Percentiles rank a stretch among this genome's conserved stretches.
Evolutionary conservation across 2,113 vertebrate species (phyloP).

Genomic region (Ia io): DNA sequence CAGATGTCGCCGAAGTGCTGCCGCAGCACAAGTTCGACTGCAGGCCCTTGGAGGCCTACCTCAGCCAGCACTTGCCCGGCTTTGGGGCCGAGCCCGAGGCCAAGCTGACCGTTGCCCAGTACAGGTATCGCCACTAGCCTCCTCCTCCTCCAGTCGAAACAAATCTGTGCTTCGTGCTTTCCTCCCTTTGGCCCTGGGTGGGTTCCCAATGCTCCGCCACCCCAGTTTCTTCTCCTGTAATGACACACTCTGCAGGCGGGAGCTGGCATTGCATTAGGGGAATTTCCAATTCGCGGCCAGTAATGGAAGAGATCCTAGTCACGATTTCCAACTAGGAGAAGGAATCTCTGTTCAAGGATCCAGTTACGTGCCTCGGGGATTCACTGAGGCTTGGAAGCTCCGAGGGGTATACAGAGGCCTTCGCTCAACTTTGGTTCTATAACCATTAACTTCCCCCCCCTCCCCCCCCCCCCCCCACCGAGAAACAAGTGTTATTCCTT

Average conservation of each 20-base stretch:
- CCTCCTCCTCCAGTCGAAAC: neutral
- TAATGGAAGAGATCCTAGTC: neutral
- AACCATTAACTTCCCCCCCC: neutral
- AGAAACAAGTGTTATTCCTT: neutral
- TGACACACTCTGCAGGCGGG: neutral
- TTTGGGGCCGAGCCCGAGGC: conserved; percentile 72
- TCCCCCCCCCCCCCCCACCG: rapidly evolving
- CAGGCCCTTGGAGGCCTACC: conserved; percentile 82
- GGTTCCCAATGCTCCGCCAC: neutral
- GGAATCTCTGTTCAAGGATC: neutral
- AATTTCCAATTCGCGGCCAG: neutral
- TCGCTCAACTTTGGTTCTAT: neutral
- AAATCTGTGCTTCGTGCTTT: neutral
- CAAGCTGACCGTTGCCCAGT: conserved; percentile 82
- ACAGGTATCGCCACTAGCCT: conserved; percentile 35
- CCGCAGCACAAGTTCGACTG: conserved; percentile 85
- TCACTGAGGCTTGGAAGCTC: neutral
- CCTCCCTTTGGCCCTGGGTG: neutral
- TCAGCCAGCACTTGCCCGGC: conserved; percentile 77
- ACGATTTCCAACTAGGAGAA: neutral
- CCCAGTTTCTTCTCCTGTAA: neutral
- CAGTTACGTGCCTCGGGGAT: neutral
- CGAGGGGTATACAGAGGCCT: neutral
- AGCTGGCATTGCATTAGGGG: neutral
- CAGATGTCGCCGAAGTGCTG: conserved; percentile 79